A percentile compares a stretch with the other conserved stretches of the same genome.
phyloP scores from a whole-genome alignment of 2,888 invertebrate genomes.

The Heteromurus nitidus region DNA sequence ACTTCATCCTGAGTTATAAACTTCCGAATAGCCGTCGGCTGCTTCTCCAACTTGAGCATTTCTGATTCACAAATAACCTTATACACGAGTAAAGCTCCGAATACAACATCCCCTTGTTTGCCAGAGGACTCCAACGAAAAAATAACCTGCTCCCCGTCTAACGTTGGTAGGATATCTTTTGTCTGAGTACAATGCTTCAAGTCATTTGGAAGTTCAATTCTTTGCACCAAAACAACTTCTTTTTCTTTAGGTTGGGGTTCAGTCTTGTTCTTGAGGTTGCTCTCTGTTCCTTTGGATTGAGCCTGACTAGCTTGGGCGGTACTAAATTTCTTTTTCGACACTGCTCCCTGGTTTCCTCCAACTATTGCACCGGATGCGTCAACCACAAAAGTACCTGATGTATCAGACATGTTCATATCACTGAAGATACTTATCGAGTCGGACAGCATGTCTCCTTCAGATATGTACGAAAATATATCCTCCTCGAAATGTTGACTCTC shows the following conservation, averaged over 20 bases:
- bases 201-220: slow-evolving; percentile 67
- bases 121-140: slow-evolving; percentile 14
- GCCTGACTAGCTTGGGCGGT: slow-evolving; percentile 51
- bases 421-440: slow-evolving; percentile 71
- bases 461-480: slow-evolving; percentile 70
- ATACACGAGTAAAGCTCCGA: slow-evolving; percentile 79
- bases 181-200: slow-evolving; percentile 59
- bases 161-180: slow-evolving; percentile 62
- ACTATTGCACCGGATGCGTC: slow-evolving; percentile 46
- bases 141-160: slow-evolving; percentile 62
- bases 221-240: slow-evolving; percentile 65
- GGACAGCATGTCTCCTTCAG: slow-evolving; percentile 70
- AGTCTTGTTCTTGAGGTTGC: slow-evolving; percentile 52
- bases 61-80: slow-evolving; percentile 78
- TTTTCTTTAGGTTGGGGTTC: slow-evolving; percentile 46
- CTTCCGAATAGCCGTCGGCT: slow-evolving; percentile 80
- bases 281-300: slow-evolving; percentile 54
- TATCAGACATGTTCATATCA: slow-evolving; percentile 73
- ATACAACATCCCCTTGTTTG: slow-evolving; percentile 36
- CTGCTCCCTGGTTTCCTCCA: slow-evolving; percentile 23
- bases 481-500: slow-evolving; percentile 68
- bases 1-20: slow-evolving; percentile 80
- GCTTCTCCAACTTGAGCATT: slow-evolving; percentile 79
- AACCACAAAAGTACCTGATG: slow-evolving; percentile 65
- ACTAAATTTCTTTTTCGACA: slow-evolving; percentile 39